Evolutionary conservation across 2,888 invertebrate species (phyloP).

Genomic region (Nomada fucata): DNA sequence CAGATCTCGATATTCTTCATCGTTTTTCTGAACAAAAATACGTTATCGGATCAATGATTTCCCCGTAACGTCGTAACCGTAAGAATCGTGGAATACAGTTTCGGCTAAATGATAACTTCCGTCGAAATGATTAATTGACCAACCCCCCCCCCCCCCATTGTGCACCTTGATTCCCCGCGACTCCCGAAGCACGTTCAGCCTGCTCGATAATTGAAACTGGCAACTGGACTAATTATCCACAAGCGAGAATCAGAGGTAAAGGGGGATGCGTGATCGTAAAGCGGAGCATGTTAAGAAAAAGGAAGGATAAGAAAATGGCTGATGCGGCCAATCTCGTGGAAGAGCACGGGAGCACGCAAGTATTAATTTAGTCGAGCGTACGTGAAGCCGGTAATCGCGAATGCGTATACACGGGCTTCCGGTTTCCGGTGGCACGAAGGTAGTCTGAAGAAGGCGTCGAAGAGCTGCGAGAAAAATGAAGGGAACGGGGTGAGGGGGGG

Average conservation of each 20-base stretch:
- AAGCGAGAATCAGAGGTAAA: slow-evolving; percentile 32
- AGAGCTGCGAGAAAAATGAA: slow-evolving; percentile 17
- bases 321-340: slow-evolving; percentile 27
- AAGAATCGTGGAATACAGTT: background rate
- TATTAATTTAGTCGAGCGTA: slow-evolving; percentile 50
- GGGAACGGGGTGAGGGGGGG: slow-evolving; percentile 10
- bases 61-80: no score
- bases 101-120: background rate
- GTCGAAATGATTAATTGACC: no score
- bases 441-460: slow-evolving; percentile 39
- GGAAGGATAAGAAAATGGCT: background rate
- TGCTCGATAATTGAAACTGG: slow-evolving; percentile 24
- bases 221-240: slow-evolving; percentile 41
- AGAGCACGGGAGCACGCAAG: slow-evolving; percentile 36
- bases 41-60: background rate
- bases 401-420: slow-evolving; percentile 73
- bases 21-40: background rate
- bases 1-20: background rate
- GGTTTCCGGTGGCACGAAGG: slow-evolving; percentile 64
- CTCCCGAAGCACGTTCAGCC: background rate
- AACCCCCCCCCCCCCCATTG: no score
- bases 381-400: slow-evolving; percentile 64
- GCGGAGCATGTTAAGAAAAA: background rate
- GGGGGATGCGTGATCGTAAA: slow-evolving; percentile 21
- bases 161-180: no score